A percentile compares a stretch with the other conserved stretches of the same genome.
Evolutionary conservation across 1,140 invertebrate genomes (phyloP).

Genomic region (Agrypnia vestita): DNA sequence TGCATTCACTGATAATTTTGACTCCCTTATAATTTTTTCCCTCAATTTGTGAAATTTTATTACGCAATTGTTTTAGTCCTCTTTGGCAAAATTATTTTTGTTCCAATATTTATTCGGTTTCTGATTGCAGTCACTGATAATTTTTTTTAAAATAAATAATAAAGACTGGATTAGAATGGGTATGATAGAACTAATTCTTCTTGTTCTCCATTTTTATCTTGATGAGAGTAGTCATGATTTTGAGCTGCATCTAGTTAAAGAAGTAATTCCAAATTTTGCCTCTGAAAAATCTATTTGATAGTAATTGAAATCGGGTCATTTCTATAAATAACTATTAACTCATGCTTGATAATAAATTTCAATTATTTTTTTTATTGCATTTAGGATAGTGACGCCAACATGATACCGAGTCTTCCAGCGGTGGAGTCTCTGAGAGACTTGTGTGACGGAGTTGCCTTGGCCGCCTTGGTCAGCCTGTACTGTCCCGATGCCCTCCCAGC

Average conservation of each 20-base stretch:
- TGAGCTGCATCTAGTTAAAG: no score
- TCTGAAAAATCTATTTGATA: no score
- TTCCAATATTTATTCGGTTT: no score
- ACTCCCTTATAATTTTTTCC: neutral
- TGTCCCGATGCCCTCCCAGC: conserved; percentile 91
- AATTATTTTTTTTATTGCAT: neutral
- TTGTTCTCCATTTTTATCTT: no score
- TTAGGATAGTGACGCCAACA: conserved; percentile 49
- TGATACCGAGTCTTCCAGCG: conserved; percentile 35
- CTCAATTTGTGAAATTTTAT: neutral
- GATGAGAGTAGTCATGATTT: no score
- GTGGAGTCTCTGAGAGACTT: conserved; percentile 74
- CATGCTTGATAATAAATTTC: neutral
- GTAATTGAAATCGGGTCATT: no score
- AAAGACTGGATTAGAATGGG: no score
- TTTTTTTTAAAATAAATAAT: neutral
- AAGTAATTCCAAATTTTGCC: no score
- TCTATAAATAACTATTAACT: no score
- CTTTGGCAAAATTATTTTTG: no score
- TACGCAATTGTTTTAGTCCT: no score
- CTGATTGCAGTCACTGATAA: neutral
- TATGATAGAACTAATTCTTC: no score
- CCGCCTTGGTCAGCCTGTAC: conserved; percentile 93
- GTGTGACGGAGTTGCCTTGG: conserved; percentile 93
- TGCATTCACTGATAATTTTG: neutral